Percentiles rank a stretch among this genome's conserved stretches.
Conservation (phyloP, 2,113 vertebrate species). For the Eclectus roratus region DNA sequence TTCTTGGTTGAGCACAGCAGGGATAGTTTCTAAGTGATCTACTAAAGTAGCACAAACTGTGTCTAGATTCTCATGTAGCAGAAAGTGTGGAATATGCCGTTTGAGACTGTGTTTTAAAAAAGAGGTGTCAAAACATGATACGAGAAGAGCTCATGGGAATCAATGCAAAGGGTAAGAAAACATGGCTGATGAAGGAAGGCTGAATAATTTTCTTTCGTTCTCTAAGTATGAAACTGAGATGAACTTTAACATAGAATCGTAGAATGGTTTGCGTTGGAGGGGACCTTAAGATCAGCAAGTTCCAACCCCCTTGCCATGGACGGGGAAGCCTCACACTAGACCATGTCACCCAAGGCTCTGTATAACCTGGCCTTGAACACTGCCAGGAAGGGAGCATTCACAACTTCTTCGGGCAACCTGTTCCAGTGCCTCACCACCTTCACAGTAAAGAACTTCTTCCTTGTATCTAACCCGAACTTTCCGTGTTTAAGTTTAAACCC, state of each 20-base stretch:
- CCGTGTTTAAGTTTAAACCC: background rate
- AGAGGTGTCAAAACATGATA: background rate
- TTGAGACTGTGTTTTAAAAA: background rate
- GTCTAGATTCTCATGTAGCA: background rate
- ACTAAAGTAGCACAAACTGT: background rate
- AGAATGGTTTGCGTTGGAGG: background rate
- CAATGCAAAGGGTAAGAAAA: background rate
- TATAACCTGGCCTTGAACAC: background rate
- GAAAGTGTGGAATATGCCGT: background rate
- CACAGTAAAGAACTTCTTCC: background rate
- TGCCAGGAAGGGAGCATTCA: background rate
- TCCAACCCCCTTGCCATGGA: background rate
- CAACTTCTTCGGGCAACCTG: background rate
- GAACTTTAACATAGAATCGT: background rate
- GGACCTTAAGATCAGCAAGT: background rate
- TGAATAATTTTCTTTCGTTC: background rate
- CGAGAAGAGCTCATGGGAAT: background rate
- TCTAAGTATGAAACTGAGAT: background rate
- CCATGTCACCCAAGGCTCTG: background rate
- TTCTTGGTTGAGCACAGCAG: background rate
- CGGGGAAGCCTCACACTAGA: background rate
- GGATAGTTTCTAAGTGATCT: background rate
- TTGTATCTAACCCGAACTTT: background rate
- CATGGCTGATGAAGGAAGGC: background rate
- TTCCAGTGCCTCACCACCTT: background rate